phyloP scores from a whole-genome alignment of 1,140 invertebrate species.

The Panulirus ornatus region DNA sequence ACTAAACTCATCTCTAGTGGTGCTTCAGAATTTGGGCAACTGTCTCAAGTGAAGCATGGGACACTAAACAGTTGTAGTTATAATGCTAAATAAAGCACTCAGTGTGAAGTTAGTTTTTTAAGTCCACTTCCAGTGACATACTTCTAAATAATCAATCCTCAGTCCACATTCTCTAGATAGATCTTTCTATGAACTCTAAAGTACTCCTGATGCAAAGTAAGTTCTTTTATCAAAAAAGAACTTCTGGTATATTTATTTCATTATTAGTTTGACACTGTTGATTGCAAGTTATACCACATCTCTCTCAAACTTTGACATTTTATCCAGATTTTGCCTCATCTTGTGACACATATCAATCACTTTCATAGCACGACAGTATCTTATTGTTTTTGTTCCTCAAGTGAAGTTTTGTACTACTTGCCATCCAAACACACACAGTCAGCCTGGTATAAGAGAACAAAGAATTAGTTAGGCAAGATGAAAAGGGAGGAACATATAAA shows the following conservation, averaged over 20 bases:
- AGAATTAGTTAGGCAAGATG: too few relatives aligned
- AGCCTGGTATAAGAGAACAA: too few relatives aligned
- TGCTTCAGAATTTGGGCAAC: slow-evolving; percentile 42
- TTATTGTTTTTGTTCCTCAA: too few relatives aligned
- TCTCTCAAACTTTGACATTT: too few relatives aligned
- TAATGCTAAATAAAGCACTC: slow-evolving; percentile 62
- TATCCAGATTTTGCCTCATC: too few relatives aligned
- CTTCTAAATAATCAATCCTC: neutral
- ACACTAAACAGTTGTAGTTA: slow-evolving; percentile 66
- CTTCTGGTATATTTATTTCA: neutral
- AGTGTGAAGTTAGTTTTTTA: slow-evolving; percentile 21
- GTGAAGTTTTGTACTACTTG: too few relatives aligned
- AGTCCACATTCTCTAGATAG: neutral
- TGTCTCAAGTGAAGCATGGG: slow-evolving; percentile 60
- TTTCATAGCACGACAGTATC: too few relatives aligned
- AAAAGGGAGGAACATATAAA: too few relatives aligned
- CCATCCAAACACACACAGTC: too few relatives aligned
- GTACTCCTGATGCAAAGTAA: neutral
- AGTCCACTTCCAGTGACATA: neutral
- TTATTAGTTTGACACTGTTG: neutral
- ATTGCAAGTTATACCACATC: too few relatives aligned
- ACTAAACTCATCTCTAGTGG: slow-evolving; percentile 6
- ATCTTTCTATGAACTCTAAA: neutral
- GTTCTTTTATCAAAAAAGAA: neutral
- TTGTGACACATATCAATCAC: too few relatives aligned